These are phyloP conservation scores for Sapajus apella DNA, from an alignment of 2,113 vertebrate species.

Conservation along the genomic window DNA sequence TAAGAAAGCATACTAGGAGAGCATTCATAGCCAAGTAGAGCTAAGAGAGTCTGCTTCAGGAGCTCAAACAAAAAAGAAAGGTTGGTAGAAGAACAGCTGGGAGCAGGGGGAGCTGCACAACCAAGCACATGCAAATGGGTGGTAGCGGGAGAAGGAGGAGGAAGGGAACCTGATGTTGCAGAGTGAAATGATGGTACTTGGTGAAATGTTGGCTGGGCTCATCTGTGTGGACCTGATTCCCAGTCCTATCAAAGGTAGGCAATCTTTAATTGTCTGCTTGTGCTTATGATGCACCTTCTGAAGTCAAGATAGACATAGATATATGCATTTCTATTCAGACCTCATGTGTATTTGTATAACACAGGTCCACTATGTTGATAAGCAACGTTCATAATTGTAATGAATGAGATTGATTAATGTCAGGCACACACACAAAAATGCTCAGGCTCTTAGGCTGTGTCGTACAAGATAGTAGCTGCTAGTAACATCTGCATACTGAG, in stretches of 20 bases:
- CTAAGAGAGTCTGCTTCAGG: not conserved
- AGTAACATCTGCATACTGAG: accelerated
- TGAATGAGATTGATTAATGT: not conserved
- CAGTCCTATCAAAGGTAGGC: not conserved
- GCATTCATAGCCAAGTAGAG: not conserved
- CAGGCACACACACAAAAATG: not conserved
- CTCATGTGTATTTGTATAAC: not conserved
- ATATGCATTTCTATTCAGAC: not conserved
- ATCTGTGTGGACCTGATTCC: not conserved
- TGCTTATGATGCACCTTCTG: accelerated
- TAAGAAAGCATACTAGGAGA: not conserved
- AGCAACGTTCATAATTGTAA: not conserved
- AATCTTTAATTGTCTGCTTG: too few relatives aligned
- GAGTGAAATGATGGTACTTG: accelerated
- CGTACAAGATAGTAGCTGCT: too few relatives aligned
- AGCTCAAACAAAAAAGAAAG: not conserved
- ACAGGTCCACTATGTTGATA: not conserved
- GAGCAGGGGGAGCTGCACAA: not conserved
- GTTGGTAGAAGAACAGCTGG: not conserved
- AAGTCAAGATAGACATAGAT: not conserved
- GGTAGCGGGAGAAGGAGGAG: accelerated
- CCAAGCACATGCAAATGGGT: not conserved
- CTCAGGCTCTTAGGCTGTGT: not conserved
- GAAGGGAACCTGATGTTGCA: not conserved
- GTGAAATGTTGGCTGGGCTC: not conserved